Evolutionary conservation across 2,797 vertebrate species (phyloP).

Genomic region (Austrolebias charrua): DNA sequence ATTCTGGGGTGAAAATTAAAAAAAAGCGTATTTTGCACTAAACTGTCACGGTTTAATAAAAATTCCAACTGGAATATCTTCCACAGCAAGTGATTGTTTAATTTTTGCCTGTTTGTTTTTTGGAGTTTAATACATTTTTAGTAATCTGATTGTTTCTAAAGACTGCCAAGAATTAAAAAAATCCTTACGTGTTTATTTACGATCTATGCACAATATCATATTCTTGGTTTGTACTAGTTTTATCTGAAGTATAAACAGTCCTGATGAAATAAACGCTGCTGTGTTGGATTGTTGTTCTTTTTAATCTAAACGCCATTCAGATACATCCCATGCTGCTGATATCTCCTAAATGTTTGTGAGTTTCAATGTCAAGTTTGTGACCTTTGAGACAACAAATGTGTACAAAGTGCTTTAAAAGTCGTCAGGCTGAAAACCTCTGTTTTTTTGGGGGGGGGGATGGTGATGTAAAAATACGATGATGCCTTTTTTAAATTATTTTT

Average conservation of each 20-base stretch:
- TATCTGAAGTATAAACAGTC: constrained; percentile 33
- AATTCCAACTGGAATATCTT: constrained; percentile 27
- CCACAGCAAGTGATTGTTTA: background rate
- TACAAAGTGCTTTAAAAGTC: too few relatives aligned
- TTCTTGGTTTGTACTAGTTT: constrained; percentile 31
- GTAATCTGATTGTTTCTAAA: background rate
- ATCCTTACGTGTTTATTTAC: constrained; percentile 18
- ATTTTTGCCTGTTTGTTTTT: background rate
- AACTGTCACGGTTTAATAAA: constrained; percentile 59
- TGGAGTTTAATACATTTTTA: background rate
- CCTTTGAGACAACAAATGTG: too few relatives aligned
- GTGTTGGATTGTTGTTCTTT: constrained; percentile 9
- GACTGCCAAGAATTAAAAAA: constrained; percentile 14
- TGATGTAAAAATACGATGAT: too few relatives aligned
- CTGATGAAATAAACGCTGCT: constrained; percentile 37
- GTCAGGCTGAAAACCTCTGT: too few relatives aligned
- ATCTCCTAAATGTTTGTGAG: background rate
- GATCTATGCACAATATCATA: constrained; percentile 32
- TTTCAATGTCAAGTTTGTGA: too few relatives aligned
- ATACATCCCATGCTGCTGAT: background rate
- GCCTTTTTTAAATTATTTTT: too few relatives aligned
- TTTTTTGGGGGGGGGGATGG: too few relatives aligned
- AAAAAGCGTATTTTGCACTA: constrained; percentile 61
- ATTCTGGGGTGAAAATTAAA: constrained; percentile 11
- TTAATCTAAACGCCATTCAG: too few relatives aligned